Evolutionary conservation across 2,113 vertebrate species (phyloP).

Genomic region (Tychaedon coryphoeus): DNA sequence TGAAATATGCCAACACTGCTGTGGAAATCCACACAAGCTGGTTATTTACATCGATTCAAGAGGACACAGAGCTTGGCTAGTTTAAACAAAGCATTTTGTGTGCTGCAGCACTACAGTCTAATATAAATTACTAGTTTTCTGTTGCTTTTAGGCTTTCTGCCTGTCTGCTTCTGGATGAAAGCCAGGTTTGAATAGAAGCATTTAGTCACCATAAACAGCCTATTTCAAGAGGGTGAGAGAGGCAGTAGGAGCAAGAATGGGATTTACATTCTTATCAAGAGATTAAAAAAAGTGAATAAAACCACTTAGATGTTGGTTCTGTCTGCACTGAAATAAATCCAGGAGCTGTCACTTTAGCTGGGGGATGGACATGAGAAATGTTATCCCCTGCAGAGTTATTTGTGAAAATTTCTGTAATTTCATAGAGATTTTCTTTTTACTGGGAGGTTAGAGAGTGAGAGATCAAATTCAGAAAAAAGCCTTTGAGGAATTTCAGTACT

Average conservation of each 20-base stretch:
- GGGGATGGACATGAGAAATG: not conserved
- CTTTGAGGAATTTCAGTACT: not conserved
- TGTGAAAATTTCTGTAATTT: slow-evolving; percentile 1
- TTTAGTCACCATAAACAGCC: slow-evolving; percentile 31
- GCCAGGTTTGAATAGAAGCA: slow-evolving; percentile 21
- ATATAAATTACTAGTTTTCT: slow-evolving; percentile 31
- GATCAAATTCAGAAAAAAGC: not conserved
- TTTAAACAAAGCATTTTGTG: slow-evolving; percentile 53
- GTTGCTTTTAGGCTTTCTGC: slow-evolving; percentile 41
- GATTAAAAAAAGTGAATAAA: not conserved
- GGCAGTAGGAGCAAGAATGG: not conserved
- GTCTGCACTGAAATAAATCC: not conserved
- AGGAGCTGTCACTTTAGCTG: not conserved
- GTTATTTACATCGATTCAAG: slow-evolving; percentile 1
- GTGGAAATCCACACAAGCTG: not conserved
- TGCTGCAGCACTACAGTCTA: not conserved
- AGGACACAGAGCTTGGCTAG: not conserved
- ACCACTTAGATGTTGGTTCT: not conserved
- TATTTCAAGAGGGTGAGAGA: not conserved
- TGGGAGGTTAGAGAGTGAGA: not conserved
- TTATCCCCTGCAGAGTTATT: rapidly evolving
- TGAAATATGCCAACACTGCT: not conserved
- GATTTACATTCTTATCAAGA: slow-evolving; percentile 43
- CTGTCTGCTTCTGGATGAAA: slow-evolving; percentile 23
- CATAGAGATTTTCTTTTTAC: not conserved